These are phyloP conservation scores for Embidobia sp. DNA, from an alignment of 2,888 invertebrate genomes.

Conservation along the genomic window DNA sequence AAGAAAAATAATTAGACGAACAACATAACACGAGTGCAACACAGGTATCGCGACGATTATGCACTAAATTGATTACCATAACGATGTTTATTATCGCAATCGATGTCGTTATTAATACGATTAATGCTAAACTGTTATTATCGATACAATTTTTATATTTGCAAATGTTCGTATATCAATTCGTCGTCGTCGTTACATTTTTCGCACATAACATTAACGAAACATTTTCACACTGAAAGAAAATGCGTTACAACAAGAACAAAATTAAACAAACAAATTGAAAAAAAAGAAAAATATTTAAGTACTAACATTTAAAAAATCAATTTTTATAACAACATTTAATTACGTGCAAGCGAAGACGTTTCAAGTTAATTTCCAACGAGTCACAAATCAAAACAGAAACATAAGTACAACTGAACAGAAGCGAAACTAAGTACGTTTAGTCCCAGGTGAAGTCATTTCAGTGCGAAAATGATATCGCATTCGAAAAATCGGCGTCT, in stretches of 20 bases:
- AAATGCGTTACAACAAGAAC: neutral
- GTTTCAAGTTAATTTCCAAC: too few relatives aligned
- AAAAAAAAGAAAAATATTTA: too few relatives aligned
- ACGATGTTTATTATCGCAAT: constrained; percentile 46
- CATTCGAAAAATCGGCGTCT: constrained; percentile 57
- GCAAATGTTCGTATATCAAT: constrained; percentile 55
- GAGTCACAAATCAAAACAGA: neutral
- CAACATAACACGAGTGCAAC: constrained; percentile 25
- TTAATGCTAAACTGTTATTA: constrained; percentile 53
- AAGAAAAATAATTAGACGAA: constrained; percentile 9
- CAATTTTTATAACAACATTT: too few relatives aligned
- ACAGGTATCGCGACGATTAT: constrained; percentile 19
- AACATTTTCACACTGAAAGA: constrained; percentile 49
- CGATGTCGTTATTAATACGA: constrained; percentile 56
- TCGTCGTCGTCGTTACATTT: constrained; percentile 48
- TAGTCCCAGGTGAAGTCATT: neutral
- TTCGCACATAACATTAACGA: constrained; percentile 40
- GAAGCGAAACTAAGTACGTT: constrained; percentile 11
- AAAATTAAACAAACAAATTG: constrained; percentile 1
- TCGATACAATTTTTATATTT: constrained; percentile 49
- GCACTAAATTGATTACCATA: constrained; percentile 42
- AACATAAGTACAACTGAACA: neutral
- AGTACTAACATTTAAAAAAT: too few relatives aligned
- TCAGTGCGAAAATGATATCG: constrained; percentile 47
- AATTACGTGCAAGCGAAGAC: too few relatives aligned